Evolutionary conservation across 2,113 vertebrate species (phyloP).

Genomic region (Ictalurus furcatus): DNA sequence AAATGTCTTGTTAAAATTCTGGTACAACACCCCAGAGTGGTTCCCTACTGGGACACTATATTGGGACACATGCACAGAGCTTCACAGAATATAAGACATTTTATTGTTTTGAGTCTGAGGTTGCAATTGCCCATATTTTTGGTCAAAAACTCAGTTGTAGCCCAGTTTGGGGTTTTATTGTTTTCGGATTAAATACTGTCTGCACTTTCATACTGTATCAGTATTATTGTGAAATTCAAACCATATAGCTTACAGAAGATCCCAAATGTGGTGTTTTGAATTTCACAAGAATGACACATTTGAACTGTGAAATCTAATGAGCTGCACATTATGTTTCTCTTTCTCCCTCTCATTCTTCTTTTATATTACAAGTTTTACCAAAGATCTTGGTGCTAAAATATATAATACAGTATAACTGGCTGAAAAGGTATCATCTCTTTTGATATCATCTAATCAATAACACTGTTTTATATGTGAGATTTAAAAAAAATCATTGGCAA

Average conservation of each 20-base stretch:
- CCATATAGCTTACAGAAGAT: not conserved
- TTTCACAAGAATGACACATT: not conserved
- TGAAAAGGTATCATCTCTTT: not conserved
- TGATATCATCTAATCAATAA: not conserved
- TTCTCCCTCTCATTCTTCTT: constrained; percentile 1
- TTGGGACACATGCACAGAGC: constrained; percentile 9
- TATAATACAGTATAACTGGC: not conserved
- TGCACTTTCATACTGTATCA: not conserved
- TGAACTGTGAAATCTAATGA: not conserved
- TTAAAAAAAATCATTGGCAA: not conserved
- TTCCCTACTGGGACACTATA: constrained; percentile 31
- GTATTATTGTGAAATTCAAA: not conserved
- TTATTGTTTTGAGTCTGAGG: not conserved
- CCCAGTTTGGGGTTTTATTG: not conserved
- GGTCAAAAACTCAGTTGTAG: constrained; percentile 5
- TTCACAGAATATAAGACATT: constrained; percentile 6
- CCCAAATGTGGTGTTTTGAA: not conserved
- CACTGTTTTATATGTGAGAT: not conserved
- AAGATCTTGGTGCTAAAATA: not conserved
- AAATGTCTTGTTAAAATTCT: constrained; percentile 38
- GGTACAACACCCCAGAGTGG: constrained; percentile 11
- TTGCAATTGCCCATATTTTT: constrained; percentile 22
- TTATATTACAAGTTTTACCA: not conserved
- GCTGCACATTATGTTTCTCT: not conserved
- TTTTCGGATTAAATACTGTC: not conserved